A percentile compares a stretch with the other conserved stretches of the same genome.
These are phyloP conservation scores for Bhutanitis thaidina DNA, from an alignment of 2,888 invertebrate species.

Conservation along the genomic window DNA sequence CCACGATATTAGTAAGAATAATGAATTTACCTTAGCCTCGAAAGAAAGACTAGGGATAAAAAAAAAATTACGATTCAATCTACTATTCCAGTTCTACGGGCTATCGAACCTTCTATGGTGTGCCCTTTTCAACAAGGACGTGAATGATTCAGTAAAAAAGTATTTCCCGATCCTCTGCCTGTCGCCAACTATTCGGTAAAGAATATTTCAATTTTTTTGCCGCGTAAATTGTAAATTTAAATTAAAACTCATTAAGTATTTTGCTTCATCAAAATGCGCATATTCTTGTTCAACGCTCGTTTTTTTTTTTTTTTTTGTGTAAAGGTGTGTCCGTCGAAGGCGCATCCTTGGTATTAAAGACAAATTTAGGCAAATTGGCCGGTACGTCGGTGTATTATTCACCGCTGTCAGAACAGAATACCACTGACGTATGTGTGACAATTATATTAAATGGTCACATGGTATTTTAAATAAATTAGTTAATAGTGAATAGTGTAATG, in stretches of 20 bases:
- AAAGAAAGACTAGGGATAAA: no score
- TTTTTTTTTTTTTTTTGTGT: conserved; percentile 29
- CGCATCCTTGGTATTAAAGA: conserved; percentile 53
- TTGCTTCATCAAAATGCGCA: conserved; percentile 55
- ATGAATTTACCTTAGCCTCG: no score
- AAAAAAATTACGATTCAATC: neutral
- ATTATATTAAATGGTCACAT: conserved; percentile 15
- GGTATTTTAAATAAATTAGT: no score
- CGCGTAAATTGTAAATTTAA: conserved; percentile 52
- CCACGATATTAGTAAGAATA: no score
- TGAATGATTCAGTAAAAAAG: conserved; percentile 16
- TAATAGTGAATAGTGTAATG: no score
- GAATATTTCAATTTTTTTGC: conserved; percentile 23
- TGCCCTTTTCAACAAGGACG: conserved; percentile 16
- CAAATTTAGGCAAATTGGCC: conserved; percentile 56
- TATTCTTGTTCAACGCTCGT: conserved; percentile 20
- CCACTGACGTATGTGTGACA: neutral
- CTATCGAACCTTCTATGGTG: neutral
- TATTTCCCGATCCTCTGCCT: conserved; percentile 20
- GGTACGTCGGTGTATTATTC: conserved; percentile 42
- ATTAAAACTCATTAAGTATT: conserved; percentile 54
- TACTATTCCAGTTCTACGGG: conserved; percentile 18
- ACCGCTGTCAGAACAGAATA: conserved; percentile 28
- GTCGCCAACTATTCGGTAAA: conserved; percentile 20
- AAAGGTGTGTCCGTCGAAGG: conserved; percentile 48